Percentiles rank a stretch among this genome's conserved stretches.
These are phyloP conservation scores for Ectropis grisescens DNA, from an alignment of 1,140 invertebrate species.

Conservation along the genomic window DNA sequence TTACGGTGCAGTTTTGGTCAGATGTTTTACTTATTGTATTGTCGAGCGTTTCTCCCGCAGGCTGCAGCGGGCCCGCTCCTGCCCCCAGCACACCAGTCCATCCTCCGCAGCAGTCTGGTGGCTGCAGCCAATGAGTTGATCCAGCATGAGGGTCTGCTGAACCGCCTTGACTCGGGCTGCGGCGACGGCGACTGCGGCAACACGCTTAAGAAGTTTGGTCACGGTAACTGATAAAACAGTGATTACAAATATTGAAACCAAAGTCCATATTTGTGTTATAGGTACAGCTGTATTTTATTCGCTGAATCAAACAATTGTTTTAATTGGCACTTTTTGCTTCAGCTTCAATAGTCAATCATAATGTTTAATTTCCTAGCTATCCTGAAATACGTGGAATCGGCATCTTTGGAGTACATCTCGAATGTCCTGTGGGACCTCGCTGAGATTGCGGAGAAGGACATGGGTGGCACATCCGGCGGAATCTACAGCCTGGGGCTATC, in stretches of 20 bases:
- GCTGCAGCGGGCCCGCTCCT: conserved; percentile 45
- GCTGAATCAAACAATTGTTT: too few relatives aligned
- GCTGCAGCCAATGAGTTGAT: conserved; percentile 69
- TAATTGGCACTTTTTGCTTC: too few relatives aligned
- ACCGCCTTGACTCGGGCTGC: conserved; percentile 79
- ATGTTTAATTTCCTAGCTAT: conserved; percentile 25
- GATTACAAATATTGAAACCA: too few relatives aligned
- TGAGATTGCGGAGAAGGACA: conserved; percentile 73
- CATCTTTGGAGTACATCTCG: conserved; percentile 45
- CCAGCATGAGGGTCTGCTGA: conserved; percentile 73
- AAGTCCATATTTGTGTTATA: too few relatives aligned
- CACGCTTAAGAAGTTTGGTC: conserved; percentile 76
- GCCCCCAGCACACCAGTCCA: conserved; percentile 27
- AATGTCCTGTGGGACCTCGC: conserved; percentile 70
- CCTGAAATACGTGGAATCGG: conserved; percentile 28
- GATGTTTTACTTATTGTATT: too few relatives aligned
- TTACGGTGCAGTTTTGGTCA: too few relatives aligned
- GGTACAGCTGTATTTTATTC: too few relatives aligned
- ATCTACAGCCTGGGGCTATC: conserved; percentile 81
- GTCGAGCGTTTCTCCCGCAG: too few relatives aligned
- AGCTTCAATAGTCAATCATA: too few relatives aligned
- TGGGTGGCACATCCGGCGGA: conserved; percentile 82
- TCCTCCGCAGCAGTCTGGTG: conserved; percentile 66
- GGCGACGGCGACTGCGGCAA: conserved; percentile 89
- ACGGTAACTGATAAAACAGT: conserved; percentile 49